Conservation (phyloP, 2,888 invertebrate species). For the Drosophila pseudotakahashii region DNA sequence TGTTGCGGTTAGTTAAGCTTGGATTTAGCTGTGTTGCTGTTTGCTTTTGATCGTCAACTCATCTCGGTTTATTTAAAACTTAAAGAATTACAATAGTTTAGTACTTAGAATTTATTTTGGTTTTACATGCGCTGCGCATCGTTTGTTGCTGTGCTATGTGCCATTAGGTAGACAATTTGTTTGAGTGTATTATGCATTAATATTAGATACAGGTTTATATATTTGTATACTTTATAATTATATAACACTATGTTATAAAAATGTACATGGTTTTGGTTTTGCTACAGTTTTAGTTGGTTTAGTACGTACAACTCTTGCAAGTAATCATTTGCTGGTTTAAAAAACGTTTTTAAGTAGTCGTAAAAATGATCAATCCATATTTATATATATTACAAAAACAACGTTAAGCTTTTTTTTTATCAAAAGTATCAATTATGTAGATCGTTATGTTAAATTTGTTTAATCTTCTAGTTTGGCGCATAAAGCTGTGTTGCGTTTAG, state of each 20-base stretch:
- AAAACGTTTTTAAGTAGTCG: slow-evolving; percentile 46
- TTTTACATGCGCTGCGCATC: slow-evolving; percentile 82
- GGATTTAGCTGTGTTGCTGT: slow-evolving; percentile 24
- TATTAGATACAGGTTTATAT: slow-evolving; percentile 67
- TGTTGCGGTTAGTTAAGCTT: slow-evolving; percentile 59
- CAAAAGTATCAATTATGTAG: slow-evolving; percentile 64
- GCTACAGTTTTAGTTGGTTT: slow-evolving; percentile 57
- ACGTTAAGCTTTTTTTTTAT: slow-evolving; percentile 58
- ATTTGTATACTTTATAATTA: slow-evolving; percentile 53
- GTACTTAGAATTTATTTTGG: slow-evolving; percentile 73
- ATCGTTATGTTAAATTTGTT: slow-evolving; percentile 61
- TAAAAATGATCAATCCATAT: slow-evolving; percentile 55
- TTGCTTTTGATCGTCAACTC: slow-evolving; percentile 77
- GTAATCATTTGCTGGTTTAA: slow-evolving; percentile 51
- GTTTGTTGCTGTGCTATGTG: slow-evolving; percentile 72
- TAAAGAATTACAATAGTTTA: slow-evolving; percentile 72
- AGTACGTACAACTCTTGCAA: slow-evolving; percentile 64
- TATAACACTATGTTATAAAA: slow-evolving; percentile 73
- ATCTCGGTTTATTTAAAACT: slow-evolving; percentile 79
- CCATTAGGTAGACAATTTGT: slow-evolving; percentile 74
- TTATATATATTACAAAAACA: slow-evolving; percentile 53
- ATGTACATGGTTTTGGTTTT: slow-evolving; percentile 72
- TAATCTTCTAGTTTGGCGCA: slow-evolving; percentile 78
- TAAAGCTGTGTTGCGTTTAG: slow-evolving; percentile 77
- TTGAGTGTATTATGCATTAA: slow-evolving; percentile 73